Base-by-base conservation (phyloP, 1,140 invertebrate genomes). In the Scaptomyza graminum region DNA sequence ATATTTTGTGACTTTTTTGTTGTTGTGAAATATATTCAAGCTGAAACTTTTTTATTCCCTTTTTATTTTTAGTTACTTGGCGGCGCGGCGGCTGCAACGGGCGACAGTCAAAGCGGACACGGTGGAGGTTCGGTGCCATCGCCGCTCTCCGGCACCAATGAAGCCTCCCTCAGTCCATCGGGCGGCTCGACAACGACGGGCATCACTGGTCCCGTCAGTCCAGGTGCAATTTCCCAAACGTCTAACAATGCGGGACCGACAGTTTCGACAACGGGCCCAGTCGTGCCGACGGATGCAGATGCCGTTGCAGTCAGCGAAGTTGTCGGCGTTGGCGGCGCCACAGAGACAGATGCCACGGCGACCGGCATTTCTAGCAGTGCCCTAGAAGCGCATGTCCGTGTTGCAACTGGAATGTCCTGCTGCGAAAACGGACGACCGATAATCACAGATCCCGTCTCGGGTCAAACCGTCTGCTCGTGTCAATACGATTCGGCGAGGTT, bases 361-460 rank as follows among this genome's bases (percentile, higher is more conserved):
- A 44, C 44, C 9, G 44, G 43, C 34, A 52, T 18, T 34, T 41
- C 37, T 12, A 67, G 31, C 13, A 60, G 79, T 54, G 75, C 74
- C 6, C 51, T 67, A 28, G 80, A 74, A 6, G 47, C 65, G 7
- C 68, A 84, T 43, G 52, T 55, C 44, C 92, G 92, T 12, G 91
- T 93, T 16, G 93, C 92, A 62, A 92, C 92, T 7, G 92, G 92
- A 9, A 94, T 44, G 93, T 93, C 95, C 63, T 98, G 97, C 92
- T 98, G 97, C 93, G 97, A 98, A 89, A 97, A 97, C 65, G 97
- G 97, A n/a, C 94, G 97, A 55, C 97, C 97, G 60, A 96, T 98
- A 88, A 96, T 98, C 93, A 98, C 97, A 16, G 97, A 99, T 92
- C 97, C 97, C 0, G 96, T 98, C 28, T 97, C 97, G 12, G 97